Evolutionary conservation across 2,888 invertebrate genomes (phyloP).

Genomic region (Amphipoea lucens): DNA sequence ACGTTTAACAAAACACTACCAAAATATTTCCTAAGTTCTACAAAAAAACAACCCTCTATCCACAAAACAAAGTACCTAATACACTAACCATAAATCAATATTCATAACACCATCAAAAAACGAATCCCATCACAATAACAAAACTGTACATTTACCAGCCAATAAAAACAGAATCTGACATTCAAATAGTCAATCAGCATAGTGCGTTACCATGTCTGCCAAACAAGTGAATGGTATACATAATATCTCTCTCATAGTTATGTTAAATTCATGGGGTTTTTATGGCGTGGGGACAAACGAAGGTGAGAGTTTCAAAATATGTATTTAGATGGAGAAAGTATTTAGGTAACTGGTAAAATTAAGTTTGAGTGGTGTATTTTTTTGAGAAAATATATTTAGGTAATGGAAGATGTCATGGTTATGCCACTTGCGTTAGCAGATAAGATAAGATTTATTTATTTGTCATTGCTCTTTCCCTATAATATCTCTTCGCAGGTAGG

Average conservation of each 20-base stretch:
- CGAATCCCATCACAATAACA: slow-evolving; percentile 32
- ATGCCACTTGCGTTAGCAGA: neutral
- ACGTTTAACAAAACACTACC: neutral
- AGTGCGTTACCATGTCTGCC: slow-evolving; percentile 47
- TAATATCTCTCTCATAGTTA: slow-evolving; percentile 24
- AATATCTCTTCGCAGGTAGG: neutral
- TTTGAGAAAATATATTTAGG: too few relatives aligned
- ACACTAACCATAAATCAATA: slow-evolving; percentile 25
- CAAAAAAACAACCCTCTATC: neutral
- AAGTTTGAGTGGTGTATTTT: neutral
- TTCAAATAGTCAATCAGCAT: slow-evolving; percentile 44
- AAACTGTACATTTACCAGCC: slow-evolving; percentile 26
- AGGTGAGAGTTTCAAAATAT: slow-evolving; percentile 51
- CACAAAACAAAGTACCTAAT: slow-evolving; percentile 5
- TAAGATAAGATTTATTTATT: too few relatives aligned
- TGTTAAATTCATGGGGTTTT: slow-evolving; percentile 47
- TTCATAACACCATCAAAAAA: slow-evolving; percentile 46
- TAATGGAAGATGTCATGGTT: neutral
- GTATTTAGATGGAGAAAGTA: slow-evolving; percentile 30
- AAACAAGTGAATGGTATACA: slow-evolving; percentile 15
- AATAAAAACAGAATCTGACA: slow-evolving; percentile 53
- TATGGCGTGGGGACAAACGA: slow-evolving; percentile 28
- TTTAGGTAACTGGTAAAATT: slow-evolving; percentile 3
- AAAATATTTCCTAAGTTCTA: neutral
- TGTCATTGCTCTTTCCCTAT: too few relatives aligned